phyloP scores from a whole-genome alignment of 2,113 vertebrate genomes.

The Toxotes chatareus region DNA sequence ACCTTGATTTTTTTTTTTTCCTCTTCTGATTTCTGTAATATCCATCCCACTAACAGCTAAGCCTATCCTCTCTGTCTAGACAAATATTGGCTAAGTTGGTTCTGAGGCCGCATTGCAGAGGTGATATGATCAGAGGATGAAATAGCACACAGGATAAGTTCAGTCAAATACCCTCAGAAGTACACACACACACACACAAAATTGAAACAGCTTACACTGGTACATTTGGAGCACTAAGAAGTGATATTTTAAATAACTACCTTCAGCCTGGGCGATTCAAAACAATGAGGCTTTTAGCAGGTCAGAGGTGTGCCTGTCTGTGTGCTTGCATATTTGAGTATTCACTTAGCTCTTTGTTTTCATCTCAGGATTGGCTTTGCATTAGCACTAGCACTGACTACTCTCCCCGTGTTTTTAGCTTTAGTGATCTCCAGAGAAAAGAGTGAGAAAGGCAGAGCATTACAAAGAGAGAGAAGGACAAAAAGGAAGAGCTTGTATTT shows the following conservation, averaged over 20 bases:
- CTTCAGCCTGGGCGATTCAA: slow-evolving; percentile 24
- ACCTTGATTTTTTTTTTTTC: background rate
- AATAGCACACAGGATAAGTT: slow-evolving; percentile 7
- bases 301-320: slow-evolving; percentile 41
- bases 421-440: slow-evolving; percentile 44
- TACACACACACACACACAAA: slow-evolving; percentile 1
- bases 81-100: slow-evolving; percentile 47
- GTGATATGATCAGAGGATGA: slow-evolving; percentile 25
- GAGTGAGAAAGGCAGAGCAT: background rate
- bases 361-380: slow-evolving; percentile 49
- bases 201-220: background rate
- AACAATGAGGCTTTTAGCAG: slow-evolving; percentile 63
- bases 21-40: background rate
- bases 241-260: slow-evolving; percentile 39
- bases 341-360: slow-evolving; percentile 62
- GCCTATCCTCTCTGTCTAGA: slow-evolving; percentile 40
- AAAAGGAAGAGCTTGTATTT: background rate
- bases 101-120: slow-evolving; percentile 10
- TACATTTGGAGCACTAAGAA: background rate
- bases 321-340: slow-evolving; percentile 35
- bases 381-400: slow-evolving; percentile 42
- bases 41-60: background rate
- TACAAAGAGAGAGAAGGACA: slow-evolving; percentile 13
- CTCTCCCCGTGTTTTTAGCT: slow-evolving; percentile 49
- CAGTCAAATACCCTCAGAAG: slow-evolving; percentile 1